These are phyloP conservation scores for Limnephilus marmoratus DNA, from an alignment of 2,888 invertebrate genomes.

Conservation along the genomic window DNA sequence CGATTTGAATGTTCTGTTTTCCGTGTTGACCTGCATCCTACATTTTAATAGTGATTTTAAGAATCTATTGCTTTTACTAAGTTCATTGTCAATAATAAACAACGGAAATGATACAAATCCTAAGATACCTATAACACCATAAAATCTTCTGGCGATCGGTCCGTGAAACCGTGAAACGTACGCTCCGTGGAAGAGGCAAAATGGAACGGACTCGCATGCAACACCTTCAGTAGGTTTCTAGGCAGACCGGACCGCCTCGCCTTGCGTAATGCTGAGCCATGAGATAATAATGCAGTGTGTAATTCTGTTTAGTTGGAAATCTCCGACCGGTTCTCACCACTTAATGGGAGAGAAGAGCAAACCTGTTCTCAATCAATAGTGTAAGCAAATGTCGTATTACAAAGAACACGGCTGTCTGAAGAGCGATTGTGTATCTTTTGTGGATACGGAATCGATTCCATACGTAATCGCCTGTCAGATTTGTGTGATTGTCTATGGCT, in stretches of 20 bases:
- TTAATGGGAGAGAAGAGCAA: neutral
- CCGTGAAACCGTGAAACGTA: neutral
- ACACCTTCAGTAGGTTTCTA: conserved; percentile 52
- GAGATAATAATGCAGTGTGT: neutral
- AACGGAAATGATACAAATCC: neutral
- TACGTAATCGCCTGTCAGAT: too few species aligned
- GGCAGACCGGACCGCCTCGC: conserved; percentile 43
- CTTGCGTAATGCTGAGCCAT: conserved; percentile 10
- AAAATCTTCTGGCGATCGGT: neutral
- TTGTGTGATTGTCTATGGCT: too few species aligned
- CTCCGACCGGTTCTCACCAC: conserved; percentile 11
- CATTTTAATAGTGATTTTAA: neutral
- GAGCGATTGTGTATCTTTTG: too few species aligned
- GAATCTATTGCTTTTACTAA: neutral
- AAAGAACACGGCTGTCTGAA: neutral
- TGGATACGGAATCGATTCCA: too few species aligned
- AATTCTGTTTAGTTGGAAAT: conserved; percentile 10
- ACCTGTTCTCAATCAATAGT: neutral
- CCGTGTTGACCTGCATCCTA: too few species aligned
- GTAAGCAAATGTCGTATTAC: neutral
- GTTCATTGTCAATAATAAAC: neutral
- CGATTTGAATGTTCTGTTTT: too few species aligned
- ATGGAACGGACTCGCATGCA: conserved; percentile 15
- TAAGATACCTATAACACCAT: neutral
- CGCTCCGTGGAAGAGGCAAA: neutral